Conservation (phyloP, 2,113 vertebrate species). For the Prionailurus viverrinus region DNA sequence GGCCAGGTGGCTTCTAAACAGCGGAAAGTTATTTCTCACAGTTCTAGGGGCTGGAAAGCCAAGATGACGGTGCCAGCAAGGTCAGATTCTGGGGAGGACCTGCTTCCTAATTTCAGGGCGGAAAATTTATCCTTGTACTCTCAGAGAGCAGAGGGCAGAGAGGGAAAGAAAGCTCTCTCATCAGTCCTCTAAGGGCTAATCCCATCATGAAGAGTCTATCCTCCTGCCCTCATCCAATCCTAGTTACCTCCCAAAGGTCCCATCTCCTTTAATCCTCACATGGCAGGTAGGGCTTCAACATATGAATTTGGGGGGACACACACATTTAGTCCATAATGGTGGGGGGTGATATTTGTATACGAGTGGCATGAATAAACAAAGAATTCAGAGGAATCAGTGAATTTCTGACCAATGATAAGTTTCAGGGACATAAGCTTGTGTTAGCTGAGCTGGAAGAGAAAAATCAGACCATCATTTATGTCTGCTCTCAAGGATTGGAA, state of each 20-base stretch:
- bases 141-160: neutral
- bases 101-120: neutral
- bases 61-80: neutral
- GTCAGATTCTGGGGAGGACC: neutral
- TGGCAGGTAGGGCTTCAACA: neutral
- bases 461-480: neutral
- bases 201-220: neutral
- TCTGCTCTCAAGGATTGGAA: neutral
- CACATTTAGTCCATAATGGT: neutral
- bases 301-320: neutral
- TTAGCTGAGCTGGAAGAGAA: neutral
- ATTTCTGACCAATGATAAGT: neutral
- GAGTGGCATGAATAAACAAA: neutral
- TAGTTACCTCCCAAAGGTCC: neutral
- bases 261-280: neutral
- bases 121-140: neutral
- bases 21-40: neutral
- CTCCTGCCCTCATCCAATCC: neutral
- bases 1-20: neutral
- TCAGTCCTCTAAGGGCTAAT: neutral
- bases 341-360: neutral
- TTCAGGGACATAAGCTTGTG: neutral
- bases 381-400: neutral
- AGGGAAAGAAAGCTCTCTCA: neutral
- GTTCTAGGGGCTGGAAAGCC: neutral